A percentile compares a stretch with the other conserved stretches of the same genome.
phyloP scores from a whole-genome alignment of 2,888 invertebrate genomes.

The Tinea semifulvella region DNA sequence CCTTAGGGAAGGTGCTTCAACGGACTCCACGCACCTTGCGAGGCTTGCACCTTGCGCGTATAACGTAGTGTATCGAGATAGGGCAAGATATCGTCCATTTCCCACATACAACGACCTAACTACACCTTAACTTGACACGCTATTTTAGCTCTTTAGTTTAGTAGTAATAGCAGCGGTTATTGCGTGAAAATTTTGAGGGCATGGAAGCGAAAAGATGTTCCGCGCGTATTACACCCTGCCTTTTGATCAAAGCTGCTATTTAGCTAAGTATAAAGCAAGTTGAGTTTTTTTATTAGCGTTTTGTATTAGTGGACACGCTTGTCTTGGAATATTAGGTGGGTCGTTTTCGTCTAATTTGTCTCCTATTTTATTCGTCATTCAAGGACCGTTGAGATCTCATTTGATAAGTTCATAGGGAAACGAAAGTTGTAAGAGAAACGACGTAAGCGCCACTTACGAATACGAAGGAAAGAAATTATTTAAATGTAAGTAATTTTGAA shows the following conservation, averaged over 20 bases:
- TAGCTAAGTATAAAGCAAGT: conserved; percentile 47
- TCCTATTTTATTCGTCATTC: conserved; percentile 21
- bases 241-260: conserved; percentile 55
- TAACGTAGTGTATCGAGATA: conserved; percentile 39
- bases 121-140: not conserved
- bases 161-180: conserved; percentile 17
- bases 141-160: not conserved
- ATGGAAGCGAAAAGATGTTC: conserved; percentile 43
- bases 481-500: too few relatives aligned
- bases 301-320: conserved; percentile 59
- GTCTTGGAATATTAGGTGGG: conserved; percentile 50
- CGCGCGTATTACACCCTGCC: conserved; percentile 30
- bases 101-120: conserved; percentile 26
- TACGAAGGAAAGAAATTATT: too few relatives aligned
- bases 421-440: conserved; percentile 14
- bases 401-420: conserved; percentile 27
- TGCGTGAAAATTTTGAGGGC: not conserved
- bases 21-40: conserved; percentile 59
- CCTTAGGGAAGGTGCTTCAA: conserved; percentile 42
- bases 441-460: not conserved
- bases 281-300: conserved; percentile 34
- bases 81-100: conserved; percentile 43
- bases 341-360: conserved; percentile 33
- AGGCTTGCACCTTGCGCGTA: conserved; percentile 49
- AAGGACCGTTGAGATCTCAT: conserved; percentile 44